Conservation (phyloP, 2,113 vertebrate genomes). For the Tupaia tana region DNA sequence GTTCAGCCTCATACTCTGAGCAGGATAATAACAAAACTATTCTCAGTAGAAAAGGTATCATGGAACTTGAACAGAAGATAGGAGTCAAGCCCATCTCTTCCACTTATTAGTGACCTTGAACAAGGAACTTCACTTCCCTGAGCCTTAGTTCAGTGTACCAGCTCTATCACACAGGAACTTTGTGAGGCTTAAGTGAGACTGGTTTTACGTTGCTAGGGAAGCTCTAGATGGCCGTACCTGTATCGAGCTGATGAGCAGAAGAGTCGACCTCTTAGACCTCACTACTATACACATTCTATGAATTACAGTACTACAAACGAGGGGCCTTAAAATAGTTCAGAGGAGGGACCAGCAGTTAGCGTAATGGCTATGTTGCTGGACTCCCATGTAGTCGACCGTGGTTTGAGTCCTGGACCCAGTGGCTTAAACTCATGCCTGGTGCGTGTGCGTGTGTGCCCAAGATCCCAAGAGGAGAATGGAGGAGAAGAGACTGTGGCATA, state of each 20-base stretch:
- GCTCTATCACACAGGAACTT: background rate
- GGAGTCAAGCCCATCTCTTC: background rate
- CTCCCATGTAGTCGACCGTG: no score
- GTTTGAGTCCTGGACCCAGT: no score
- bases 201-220: accelerated
- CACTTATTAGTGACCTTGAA: background rate
- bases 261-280: background rate
- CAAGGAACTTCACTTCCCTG: background rate
- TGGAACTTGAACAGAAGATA: background rate
- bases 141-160: background rate
- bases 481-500: no score
- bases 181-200: background rate
- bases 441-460: no score
- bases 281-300: background rate
- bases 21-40: background rate
- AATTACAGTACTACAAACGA: background rate
- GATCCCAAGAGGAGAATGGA: no score
- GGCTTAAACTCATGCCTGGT: no score
- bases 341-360: no score
- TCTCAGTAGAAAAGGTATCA: background rate
- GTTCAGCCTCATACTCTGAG: background rate
- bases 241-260: background rate
- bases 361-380: no score
- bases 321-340: no score
- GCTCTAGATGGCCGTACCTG: background rate